These are phyloP conservation scores for Crocodylus rhombifer DNA, from an alignment of 2,797 vertebrate genomes.

Conservation along the genomic window DNA sequence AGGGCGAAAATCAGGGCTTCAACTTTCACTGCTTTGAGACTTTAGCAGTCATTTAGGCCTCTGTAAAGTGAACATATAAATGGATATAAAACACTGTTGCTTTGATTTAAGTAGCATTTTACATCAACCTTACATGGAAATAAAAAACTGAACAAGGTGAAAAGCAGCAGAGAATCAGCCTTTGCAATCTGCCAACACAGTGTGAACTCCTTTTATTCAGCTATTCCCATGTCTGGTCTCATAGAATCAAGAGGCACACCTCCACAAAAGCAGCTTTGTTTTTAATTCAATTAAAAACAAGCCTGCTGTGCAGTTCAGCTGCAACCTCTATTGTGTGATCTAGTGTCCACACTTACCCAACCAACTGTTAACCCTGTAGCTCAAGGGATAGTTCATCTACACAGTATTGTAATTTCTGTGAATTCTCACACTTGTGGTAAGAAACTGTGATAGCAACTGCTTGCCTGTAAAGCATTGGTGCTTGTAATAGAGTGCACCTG, in stretches of 20 bases:
- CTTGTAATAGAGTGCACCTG: not conserved
- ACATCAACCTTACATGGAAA: not conserved
- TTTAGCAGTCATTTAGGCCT: not conserved
- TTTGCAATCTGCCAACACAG: not conserved
- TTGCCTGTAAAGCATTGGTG: not conserved
- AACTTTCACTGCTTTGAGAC: not conserved
- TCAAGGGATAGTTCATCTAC: not conserved
- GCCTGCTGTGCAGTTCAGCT: conserved; percentile 23
- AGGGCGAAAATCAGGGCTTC: not conserved
- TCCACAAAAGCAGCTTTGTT: conserved; percentile 64
- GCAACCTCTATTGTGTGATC: conserved; percentile 27
- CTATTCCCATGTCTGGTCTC: conserved; percentile 10
- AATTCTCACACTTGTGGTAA: not conserved
- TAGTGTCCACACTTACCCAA: not conserved
- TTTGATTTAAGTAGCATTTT: not conserved
- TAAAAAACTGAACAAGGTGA: not conserved
- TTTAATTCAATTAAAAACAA: conserved; percentile 44
- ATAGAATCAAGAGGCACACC: conserved; percentile 15
- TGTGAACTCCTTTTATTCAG: not conserved
- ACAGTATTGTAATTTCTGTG: not conserved
- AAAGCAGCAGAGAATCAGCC: not conserved
- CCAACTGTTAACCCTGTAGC: conserved; percentile 40
- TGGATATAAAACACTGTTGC: accelerated
- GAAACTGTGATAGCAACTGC: not conserved
- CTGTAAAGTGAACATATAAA: accelerated